A percentile compares a stretch with the other conserved stretches of the same genome.
Evolutionary conservation across 2,113 vertebrate genomes (phyloP).

Genomic region (Cichladusa arquata): DNA sequence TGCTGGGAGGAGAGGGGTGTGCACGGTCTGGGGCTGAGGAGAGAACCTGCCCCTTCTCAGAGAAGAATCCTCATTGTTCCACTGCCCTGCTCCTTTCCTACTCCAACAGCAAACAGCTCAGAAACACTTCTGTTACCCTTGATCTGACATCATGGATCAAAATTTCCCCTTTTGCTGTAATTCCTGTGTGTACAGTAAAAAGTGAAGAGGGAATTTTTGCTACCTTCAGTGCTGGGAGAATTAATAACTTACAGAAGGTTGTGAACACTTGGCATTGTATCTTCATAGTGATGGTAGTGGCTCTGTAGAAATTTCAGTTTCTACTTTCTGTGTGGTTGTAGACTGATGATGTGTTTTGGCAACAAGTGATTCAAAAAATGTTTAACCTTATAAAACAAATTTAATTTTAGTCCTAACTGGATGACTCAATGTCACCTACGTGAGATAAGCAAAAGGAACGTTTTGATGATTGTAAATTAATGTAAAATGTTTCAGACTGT

Average conservation of each 20-base stretch:
- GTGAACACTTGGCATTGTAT: slow-evolving; percentile 3
- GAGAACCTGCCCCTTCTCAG: background rate
- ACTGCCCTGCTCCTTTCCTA: background rate
- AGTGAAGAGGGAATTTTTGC: background rate
- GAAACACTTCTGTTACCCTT: slow-evolving; percentile 13
- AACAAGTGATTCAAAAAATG: background rate
- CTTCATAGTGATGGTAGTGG: background rate
- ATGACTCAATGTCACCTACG: background rate
- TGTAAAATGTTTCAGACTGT: slow-evolving; percentile 36
- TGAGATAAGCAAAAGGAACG: background rate
- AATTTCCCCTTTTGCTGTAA: background rate
- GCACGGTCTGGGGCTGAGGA: background rate
- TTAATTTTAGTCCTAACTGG: background rate
- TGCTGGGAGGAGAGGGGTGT: background rate
- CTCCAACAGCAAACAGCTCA: background rate
- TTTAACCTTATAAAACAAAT: slow-evolving; percentile 4
- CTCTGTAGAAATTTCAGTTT: slow-evolving; percentile 36
- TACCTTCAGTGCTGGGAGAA: background rate
- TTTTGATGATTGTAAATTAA: slow-evolving; percentile 25
- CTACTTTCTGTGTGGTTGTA: slow-evolving; percentile 34
- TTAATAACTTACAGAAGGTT: background rate
- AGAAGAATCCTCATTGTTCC: background rate
- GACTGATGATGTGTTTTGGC: background rate
- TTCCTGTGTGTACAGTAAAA: background rate
- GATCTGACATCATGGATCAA: background rate